Percentiles rank a stretch among this genome's conserved stretches.
phyloP scores from a whole-genome alignment of 2,113 vertebrate genomes.

The Diadophis punctatus region DNA sequence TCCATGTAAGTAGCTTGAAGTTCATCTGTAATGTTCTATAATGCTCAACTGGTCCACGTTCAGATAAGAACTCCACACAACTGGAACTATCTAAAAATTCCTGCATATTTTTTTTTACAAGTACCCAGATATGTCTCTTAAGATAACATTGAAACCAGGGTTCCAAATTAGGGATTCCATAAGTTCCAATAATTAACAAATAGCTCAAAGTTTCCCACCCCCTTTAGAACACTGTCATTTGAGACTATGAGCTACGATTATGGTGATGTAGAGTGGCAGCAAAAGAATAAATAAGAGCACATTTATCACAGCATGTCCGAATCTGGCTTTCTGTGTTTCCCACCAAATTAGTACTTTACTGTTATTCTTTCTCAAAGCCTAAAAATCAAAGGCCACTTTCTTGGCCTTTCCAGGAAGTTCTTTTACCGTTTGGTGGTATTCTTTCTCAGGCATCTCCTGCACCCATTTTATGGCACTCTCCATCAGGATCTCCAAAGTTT shows the following conservation, averaged over 20 bases:
- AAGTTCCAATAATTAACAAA: background rate
- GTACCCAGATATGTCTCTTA: background rate
- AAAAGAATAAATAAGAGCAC: background rate
- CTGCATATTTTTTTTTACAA: background rate
- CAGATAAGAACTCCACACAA: background rate
- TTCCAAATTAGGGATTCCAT: background rate
- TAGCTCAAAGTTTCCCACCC: background rate
- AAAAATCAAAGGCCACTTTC: background rate
- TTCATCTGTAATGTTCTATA: background rate
- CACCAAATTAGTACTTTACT: background rate
- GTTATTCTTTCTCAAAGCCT: background rate
- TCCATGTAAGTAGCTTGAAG: background rate
- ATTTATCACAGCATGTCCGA: background rate
- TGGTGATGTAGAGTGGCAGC: background rate
- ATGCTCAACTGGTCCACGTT: background rate
- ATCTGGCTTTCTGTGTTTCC: background rate
- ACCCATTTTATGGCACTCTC: constrained; percentile 69
- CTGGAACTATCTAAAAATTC: background rate
- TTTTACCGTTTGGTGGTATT: constrained; percentile 67
- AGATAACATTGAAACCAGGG: background rate
- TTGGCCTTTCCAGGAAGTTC: background rate
- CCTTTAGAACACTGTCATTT: background rate
- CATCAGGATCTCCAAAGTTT: constrained; percentile 77
- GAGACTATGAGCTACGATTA: background rate
- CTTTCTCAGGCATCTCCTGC: constrained; percentile 70